Percentiles rank a stretch among this genome's conserved stretches.
Conservation (phyloP, 1,140 invertebrate species). For the Aradophagus sp. region DNA sequence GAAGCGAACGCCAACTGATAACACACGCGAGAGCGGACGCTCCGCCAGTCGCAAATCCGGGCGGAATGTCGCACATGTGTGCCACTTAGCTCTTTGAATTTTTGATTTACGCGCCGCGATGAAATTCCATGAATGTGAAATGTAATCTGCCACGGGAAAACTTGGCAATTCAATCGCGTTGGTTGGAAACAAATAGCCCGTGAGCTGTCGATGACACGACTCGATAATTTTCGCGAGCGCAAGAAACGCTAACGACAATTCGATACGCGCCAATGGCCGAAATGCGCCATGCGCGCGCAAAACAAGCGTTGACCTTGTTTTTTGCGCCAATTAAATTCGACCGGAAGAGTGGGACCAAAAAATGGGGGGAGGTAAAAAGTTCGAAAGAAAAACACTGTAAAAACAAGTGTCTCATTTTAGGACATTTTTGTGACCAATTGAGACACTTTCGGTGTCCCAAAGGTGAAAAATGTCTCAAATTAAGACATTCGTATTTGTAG, state of each 20-base stretch:
- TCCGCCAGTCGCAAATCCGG: constrained; percentile 16
- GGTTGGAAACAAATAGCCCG: constrained; percentile 43
- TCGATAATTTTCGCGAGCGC: constrained; percentile 43
- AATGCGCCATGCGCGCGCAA: constrained; percentile 10
- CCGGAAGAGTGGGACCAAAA: too few relatives aligned
- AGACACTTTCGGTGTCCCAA: too few relatives aligned
- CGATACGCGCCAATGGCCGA: too few relatives aligned
- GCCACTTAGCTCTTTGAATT: constrained; percentile 33
- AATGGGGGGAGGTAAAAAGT: too few relatives aligned
- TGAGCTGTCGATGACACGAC: constrained; percentile 40
- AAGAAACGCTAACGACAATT: constrained; percentile 38
- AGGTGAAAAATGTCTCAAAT: too few relatives aligned
- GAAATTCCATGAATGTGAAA: constrained; percentile 55
- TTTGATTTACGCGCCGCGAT: constrained; percentile 48
- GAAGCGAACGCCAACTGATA: constrained; percentile 36
- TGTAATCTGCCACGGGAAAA: constrained; percentile 41
- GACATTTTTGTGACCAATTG: too few relatives aligned
- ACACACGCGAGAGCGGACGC: constrained; percentile 10
- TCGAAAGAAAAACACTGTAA: too few relatives aligned
- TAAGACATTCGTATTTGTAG: too few relatives aligned
- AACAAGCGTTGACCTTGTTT: constrained; percentile 8
- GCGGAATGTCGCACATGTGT: constrained; percentile 13
- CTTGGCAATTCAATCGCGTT: constrained; percentile 45
- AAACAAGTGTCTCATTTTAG: too few relatives aligned
- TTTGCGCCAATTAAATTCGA: too few relatives aligned